These are phyloP conservation scores for Mesitornis unicolor DNA, from an alignment of 2,113 vertebrate genomes.

Conservation along the genomic window DNA sequence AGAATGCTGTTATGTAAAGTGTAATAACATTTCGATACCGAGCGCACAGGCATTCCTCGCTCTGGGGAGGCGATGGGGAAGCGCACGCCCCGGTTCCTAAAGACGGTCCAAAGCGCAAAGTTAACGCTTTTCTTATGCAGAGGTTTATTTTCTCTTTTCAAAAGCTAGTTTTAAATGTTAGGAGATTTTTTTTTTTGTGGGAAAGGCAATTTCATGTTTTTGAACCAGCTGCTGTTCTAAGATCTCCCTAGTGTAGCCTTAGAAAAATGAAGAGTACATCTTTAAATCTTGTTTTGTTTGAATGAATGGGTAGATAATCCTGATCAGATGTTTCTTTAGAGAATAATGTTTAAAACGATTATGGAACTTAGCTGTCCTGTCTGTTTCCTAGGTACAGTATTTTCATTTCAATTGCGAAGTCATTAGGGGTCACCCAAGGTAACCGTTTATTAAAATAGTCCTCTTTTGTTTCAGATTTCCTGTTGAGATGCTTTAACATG, in stretches of 20 bases:
- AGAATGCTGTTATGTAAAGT: slow-evolving; percentile 59
- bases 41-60: neutral
- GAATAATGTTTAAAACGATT: slow-evolving; percentile 69
- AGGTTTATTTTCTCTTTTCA: neutral
- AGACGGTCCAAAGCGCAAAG: neutral
- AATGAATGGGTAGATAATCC: slow-evolving; percentile 72
- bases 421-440: slow-evolving; percentile 73
- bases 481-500: slow-evolving; percentile 72
- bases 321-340: slow-evolving; percentile 74
- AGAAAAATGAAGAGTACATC: slow-evolving; percentile 63
- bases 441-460: slow-evolving; percentile 70
- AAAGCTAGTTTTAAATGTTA: neutral
- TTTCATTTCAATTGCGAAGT: slow-evolving; percentile 68
- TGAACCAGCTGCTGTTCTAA: slow-evolving; percentile 30
- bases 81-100: neutral
- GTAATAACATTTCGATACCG: slow-evolving; percentile 38
- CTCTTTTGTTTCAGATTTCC: slow-evolving; percentile 79
- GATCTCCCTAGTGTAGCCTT: slow-evolving; percentile 45
- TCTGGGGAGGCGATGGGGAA: neutral
- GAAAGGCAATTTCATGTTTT: slow-evolving; percentile 14
- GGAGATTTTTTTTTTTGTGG: neutral
- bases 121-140: neutral
- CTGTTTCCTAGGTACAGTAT: slow-evolving; percentile 63
- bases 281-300: slow-evolving; percentile 72
- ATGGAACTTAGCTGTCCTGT: slow-evolving; percentile 57